Evolutionary conservation across 2,888 invertebrate genomes (phyloP), one percentile per base, ranked within the genome.

Genomic region (Neoscelio sp.): DNA sequence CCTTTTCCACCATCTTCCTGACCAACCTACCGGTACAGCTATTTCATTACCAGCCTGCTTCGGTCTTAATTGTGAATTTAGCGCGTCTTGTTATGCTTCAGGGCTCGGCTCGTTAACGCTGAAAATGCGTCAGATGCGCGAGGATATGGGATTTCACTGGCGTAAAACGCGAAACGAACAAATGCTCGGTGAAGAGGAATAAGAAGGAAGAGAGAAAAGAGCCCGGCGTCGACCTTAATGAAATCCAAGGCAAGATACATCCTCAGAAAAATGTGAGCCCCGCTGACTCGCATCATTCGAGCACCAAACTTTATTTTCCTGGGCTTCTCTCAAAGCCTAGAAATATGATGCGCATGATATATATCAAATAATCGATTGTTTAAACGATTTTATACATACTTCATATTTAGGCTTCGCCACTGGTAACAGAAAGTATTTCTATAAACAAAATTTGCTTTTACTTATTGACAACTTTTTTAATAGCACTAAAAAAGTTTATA

Each of bases 11-110:
- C 74, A 64, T 48, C 78, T 73, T 70, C 64, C 56, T 74, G 71
- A 60, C 74, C 75, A 65, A 75, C 74, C 50, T 70, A 54, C 60
- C 62, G 58, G 71, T 74, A 64, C 65, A 62, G 76, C 78, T 78
- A 80, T 81, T 85, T 84, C 83, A 84, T 85, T 85, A 84, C 83
- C 83, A 82, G 78, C 77, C 80, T 80, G 82, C 81, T 76, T 83
- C 77, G 81, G 82, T 82, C 83, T 84, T 85, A 85, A 86, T 84
- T 85, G 85, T 85, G 84, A 85, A 86, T 86, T 85, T 84, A 83
- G 84, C 82, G 83, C 82, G 83, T 84, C 85, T 81, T 82, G 83
- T 84, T 85, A 83, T 84, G 78, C 81, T 81, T 83, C 82, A 82
- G 82, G 83, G 78, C 82, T 78, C 68, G 80, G 80, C 80, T 79